Conservation (phyloP, 2,888 invertebrate genomes). For the Cremastinae sp. region DNA sequence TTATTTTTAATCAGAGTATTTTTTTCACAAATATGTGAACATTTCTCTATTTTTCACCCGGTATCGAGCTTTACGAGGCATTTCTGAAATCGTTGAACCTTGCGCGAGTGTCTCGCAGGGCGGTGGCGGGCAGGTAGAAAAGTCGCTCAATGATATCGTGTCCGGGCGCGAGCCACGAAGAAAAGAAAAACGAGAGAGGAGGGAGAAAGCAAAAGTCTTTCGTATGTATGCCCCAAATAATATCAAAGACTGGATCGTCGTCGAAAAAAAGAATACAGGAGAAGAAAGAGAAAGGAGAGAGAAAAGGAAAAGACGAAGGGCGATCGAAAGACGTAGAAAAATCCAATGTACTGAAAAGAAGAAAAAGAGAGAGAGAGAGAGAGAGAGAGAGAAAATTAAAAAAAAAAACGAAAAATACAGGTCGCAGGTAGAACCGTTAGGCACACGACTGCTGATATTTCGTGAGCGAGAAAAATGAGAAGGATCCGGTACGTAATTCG, state of each 20-base stretch:
- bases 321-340: conserved; percentile 24
- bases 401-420: conserved; percentile 37
- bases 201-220: conserved; percentile 37
- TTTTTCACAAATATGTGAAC: too few relatives aligned
- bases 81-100: conserved; percentile 26
- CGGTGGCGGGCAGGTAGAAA: conserved; percentile 73
- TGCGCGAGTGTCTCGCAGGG: conserved; percentile 39
- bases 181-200: conserved; percentile 14
- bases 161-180: conserved; percentile 43
- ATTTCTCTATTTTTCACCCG: conserved; percentile 39
- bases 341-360: conserved; percentile 30
- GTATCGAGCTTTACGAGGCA: conserved; percentile 48
- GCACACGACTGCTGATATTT: conserved; percentile 45
- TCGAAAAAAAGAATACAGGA: conserved; percentile 8
- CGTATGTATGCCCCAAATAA: conserved; percentile 68
- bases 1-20: too few relatives aligned
- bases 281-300: conserved; percentile 26
- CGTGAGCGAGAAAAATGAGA: conserved; percentile 27
- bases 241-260: conserved; percentile 64
- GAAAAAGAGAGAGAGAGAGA: conserved; percentile 15
- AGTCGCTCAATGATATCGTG: conserved; percentile 77
- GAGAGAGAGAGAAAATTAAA: conserved; percentile 27
- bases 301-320: conserved; percentile 46
- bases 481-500: conserved; percentile 41
- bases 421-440: conserved; percentile 75